Base-by-base conservation (phyloP, 2,888 invertebrate genomes). In the Lithophane leautieri region DNA sequence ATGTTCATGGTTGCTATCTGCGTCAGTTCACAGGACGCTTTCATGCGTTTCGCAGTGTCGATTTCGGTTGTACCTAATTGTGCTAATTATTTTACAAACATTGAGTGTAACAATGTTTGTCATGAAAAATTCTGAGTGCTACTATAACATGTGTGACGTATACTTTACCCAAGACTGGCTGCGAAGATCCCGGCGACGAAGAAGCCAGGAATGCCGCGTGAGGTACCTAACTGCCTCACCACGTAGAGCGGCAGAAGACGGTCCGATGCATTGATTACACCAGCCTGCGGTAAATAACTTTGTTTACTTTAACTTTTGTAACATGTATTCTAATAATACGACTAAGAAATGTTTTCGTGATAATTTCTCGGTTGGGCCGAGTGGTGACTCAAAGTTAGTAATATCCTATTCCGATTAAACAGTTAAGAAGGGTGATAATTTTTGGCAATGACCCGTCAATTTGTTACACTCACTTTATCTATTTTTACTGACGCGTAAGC, bases 181-280 rank as follows among this genome's bases (percentile, higher is more conserved):
- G 99, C 99, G 93, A 99, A 99, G 78, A 99, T 98, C 34, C 99
- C 99, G 8, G 99, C 98, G 0, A 99, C 99, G 93, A 99, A 99
- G 89, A 99, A 97, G 4, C 99, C 99, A 1, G 99, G 98, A 2
- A 99, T 95, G 0, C 99, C 99, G 52, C 97, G 97, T 56, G 98
- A 95, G 67, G 97, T 92, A 0, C 98, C 98, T 91, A 99, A 97
- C 78, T 98, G 97, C 79, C 98, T 97, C 96, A 99, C 98, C 44
- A 99, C 99, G 92, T 98, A 99, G 56, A 98, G 97, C 0, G 99
- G 99, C 80, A 99, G 97, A 60, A 99, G 96, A 93, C 99, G 98
- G 94, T 98, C 99, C 7, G 97, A 96, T 0, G 97, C 98, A 68
- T 95, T 96, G 76, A 98, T 98, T 82, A 97, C 93, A n/a, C 97